Conservation (phyloP, 2,113 vertebrate species). For the Oncorhynchus kisutch region DNA sequence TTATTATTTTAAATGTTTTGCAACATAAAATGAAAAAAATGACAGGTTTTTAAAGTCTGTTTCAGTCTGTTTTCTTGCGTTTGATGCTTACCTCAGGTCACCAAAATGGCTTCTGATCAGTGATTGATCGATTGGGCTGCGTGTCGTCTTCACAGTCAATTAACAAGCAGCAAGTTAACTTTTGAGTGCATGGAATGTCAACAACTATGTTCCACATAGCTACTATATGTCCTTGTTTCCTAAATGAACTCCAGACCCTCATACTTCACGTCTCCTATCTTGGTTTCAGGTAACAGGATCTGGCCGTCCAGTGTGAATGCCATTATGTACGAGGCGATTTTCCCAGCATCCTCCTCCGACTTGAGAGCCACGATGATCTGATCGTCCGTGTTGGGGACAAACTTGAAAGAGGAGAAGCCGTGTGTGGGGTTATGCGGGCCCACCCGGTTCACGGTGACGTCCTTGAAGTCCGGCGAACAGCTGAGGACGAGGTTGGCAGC, state of each 20-base stretch:
- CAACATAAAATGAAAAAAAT: background rate
- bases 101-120: background rate
- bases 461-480: constrained; percentile 80
- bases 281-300: constrained; percentile 86
- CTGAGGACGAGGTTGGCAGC: constrained; percentile 88
- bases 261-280: constrained; percentile 86
- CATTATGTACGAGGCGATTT: constrained; percentile 85
- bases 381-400: constrained; percentile 88
- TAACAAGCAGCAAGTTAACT: constrained; percentile 36
- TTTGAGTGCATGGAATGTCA: background rate
- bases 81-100: constrained; percentile 7
- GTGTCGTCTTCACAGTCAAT: constrained; percentile 15
- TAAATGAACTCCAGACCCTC: constrained; percentile 95
- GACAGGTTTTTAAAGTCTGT: constrained; percentile 1
- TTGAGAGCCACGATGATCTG: constrained; percentile 90
- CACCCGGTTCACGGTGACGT: constrained; percentile 69
- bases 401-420: constrained; percentile 96
- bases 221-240: background rate
- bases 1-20: background rate
- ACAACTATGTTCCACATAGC: background rate
- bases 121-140: background rate
- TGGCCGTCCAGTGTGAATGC: constrained; percentile 91
- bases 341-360: constrained; percentile 86
- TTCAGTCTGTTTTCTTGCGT: background rate
- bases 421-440: constrained; percentile 83